These are phyloP conservation scores for Sphaerophoria rueppellii DNA, from an alignment of 2,888 invertebrate genomes.

Conservation along the genomic window DNA sequence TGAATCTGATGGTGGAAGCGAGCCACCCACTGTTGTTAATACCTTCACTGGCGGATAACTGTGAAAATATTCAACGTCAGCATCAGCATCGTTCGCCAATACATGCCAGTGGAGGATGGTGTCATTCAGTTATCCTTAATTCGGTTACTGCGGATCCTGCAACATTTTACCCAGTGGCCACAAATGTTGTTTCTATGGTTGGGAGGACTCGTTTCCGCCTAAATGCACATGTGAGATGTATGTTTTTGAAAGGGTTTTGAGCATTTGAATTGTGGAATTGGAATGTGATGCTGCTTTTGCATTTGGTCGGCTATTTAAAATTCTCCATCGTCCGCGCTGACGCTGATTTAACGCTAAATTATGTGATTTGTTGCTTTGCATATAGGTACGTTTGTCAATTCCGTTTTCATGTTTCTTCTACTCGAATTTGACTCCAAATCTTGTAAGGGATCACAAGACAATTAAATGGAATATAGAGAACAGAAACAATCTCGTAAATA, in stretches of 20 bases:
- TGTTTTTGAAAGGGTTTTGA: constrained; percentile 68
- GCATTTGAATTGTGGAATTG: constrained; percentile 22
- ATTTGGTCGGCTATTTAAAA: neutral
- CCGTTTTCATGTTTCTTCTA: neutral
- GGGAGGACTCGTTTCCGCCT: constrained; percentile 68
- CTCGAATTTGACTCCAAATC: constrained; percentile 2
- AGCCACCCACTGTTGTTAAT: constrained; percentile 21
- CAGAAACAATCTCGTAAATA: constrained; percentile 11
- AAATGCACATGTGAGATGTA: constrained; percentile 71
- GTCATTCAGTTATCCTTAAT: constrained; percentile 74
- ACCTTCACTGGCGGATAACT: constrained; percentile 29
- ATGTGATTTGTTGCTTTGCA: constrained; percentile 69
- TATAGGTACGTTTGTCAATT: constrained; percentile 34
- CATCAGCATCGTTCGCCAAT: constrained; percentile 55
- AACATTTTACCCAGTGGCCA: constrained; percentile 73
- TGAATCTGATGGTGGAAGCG: constrained; percentile 1
- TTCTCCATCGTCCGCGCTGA: constrained; percentile 4
- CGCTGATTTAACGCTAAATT: constrained; percentile 71
- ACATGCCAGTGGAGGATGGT: constrained; percentile 62
- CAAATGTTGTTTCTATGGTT: constrained; percentile 70
- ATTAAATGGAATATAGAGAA: constrained; percentile 49
- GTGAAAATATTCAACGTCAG: constrained; percentile 69
- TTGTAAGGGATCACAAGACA: constrained; percentile 63
- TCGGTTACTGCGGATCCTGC: constrained; percentile 74
- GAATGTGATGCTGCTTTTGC: constrained; percentile 20